A percentile compares a stretch with the other conserved stretches of the same genome.
phyloP scores from a whole-genome alignment of 2,797 vertebrate species.

The Oryzias sinensis region DNA sequence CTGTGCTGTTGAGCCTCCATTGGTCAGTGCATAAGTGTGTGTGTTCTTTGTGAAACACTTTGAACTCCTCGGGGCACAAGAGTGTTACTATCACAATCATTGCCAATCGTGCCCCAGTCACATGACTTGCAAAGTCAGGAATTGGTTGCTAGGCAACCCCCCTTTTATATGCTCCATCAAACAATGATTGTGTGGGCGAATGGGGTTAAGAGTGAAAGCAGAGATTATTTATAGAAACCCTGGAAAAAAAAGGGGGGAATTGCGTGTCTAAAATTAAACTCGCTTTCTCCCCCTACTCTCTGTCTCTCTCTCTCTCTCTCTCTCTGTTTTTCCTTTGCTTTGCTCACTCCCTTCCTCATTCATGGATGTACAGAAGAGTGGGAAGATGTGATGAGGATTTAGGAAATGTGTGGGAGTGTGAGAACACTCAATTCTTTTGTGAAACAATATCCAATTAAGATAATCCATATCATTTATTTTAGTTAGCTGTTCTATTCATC shows the following conservation, averaged over 20 bases:
- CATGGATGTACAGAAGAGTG: constrained; percentile 42
- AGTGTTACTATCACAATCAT: constrained; percentile 45
- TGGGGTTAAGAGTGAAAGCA: constrained; percentile 5
- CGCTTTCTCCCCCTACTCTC: constrained; percentile 7
- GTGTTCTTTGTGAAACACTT: neutral
- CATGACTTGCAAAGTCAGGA: constrained; percentile 58
- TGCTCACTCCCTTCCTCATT: constrained; percentile 40
- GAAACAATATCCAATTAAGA: constrained; percentile 6
- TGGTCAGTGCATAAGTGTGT: neutral
- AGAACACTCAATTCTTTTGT: neutral
- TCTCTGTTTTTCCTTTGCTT: neutral
- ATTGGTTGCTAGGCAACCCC: constrained; percentile 70
- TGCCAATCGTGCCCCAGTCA: constrained; percentile 58
- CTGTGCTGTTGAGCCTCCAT: neutral
- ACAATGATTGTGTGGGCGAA: constrained; percentile 34
- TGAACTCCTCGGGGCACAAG: constrained; percentile 16
- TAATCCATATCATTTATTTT: neutral
- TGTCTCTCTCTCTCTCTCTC: neutral
- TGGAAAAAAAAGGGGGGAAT: constrained; percentile 45
- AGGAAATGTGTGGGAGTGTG: constrained; percentile 13
- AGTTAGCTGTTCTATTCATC: neutral
- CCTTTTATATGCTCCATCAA: constrained; percentile 31
- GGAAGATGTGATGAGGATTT: constrained; percentile 22
- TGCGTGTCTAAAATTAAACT: constrained; percentile 70
- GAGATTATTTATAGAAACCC: constrained; percentile 70